These are phyloP conservation scores for Eugnorisma glareosa DNA, from an alignment of 2,888 invertebrate species.

Conservation along the genomic window DNA sequence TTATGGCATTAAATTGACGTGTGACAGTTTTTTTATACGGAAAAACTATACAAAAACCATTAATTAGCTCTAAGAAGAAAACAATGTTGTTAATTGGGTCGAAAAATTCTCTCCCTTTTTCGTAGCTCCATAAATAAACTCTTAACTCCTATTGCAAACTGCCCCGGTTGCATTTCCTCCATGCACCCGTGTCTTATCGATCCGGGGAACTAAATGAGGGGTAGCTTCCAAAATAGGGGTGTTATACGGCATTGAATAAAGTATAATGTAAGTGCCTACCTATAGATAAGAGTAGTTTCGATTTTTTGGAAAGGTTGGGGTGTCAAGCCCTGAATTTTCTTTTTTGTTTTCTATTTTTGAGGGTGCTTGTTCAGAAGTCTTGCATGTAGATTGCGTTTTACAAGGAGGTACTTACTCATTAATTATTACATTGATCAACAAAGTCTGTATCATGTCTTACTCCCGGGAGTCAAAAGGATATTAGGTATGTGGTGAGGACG, in stretches of 20 bases:
- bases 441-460: background rate
- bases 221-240: conserved; percentile 60
- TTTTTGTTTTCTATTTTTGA: background rate
- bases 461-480: background rate
- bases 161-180: conserved; percentile 72
- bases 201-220: conserved; percentile 59
- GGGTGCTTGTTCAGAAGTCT: background rate
- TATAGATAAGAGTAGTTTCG: conserved; percentile 31
- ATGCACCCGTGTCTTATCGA: conserved; percentile 66
- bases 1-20: background rate
- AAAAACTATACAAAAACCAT: no score
- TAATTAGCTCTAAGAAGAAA: background rate
- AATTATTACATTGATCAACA: background rate
- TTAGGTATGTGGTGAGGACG: background rate
- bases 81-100: background rate
- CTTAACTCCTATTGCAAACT: conserved; percentile 38
- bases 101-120: background rate
- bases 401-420: background rate
- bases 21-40: background rate
- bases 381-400: background rate
- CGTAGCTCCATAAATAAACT: conserved; percentile 46
- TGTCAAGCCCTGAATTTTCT: background rate
- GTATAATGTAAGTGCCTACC: conserved; percentile 36
- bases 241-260: conserved; percentile 37
- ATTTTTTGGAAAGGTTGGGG: conserved; percentile 37